Evolutionary conservation across 2,797 vertebrate genomes (phyloP).

Genomic region (Sebastolobus altivelis): DNA sequence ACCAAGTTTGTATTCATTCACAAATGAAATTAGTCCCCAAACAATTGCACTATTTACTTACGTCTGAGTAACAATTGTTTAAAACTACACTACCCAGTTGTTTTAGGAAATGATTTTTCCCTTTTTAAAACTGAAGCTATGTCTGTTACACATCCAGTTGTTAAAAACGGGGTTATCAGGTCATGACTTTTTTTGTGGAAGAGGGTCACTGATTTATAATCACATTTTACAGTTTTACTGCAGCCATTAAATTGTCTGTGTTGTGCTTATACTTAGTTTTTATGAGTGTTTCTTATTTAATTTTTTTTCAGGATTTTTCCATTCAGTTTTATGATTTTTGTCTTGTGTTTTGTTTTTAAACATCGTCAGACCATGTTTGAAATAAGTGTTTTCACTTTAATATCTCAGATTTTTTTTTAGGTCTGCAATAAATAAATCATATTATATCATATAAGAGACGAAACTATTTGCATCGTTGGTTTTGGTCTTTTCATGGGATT

Average conservation of each 20-base stretch:
- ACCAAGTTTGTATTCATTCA: background rate
- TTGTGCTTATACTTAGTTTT: background rate
- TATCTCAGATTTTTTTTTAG: too few species aligned
- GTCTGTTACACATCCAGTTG: background rate
- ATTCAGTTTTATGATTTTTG: background rate
- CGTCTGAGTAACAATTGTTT: background rate
- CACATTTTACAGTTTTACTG: background rate
- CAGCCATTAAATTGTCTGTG: background rate
- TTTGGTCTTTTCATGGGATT: background rate
- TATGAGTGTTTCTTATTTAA: background rate
- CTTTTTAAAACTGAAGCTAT: background rate
- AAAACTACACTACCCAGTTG: background rate
- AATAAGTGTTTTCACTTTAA: background rate
- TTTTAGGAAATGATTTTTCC: background rate
- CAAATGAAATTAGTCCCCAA: background rate
- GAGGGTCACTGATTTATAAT: background rate
- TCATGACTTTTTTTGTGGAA: background rate
- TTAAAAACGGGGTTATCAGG: background rate
- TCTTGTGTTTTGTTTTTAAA: background rate
- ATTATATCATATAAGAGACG: background rate
- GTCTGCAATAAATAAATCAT: background rate
- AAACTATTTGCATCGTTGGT: background rate
- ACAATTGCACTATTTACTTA: background rate
- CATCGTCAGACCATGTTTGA: background rate
- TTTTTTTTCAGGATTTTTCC: background rate